phyloP scores from a whole-genome alignment of 2,888 invertebrate genomes.

The Dexiosoma caninum region DNA sequence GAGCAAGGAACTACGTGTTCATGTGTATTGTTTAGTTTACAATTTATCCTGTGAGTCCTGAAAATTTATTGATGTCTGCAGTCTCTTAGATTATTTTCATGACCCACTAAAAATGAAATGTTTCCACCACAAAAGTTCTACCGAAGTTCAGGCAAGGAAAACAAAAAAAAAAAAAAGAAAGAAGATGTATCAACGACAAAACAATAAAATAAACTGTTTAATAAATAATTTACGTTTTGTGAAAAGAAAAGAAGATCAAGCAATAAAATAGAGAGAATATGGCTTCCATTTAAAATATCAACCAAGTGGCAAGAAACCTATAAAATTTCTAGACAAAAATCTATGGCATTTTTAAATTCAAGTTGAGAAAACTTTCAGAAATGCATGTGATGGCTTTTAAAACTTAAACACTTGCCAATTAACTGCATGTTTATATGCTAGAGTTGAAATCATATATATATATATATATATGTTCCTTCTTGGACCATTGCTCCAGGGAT shows the following conservation, averaged over 20 bases:
- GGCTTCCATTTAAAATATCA: too few relatives aligned
- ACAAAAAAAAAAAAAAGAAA: not conserved
- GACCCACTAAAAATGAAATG: conserved; percentile 62
- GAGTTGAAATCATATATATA: too few relatives aligned
- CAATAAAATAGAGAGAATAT: not conserved
- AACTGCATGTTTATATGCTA: too few relatives aligned
- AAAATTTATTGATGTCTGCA: conserved; percentile 64
- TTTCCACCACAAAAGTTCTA: conserved; percentile 17
- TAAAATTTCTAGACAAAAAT: too few relatives aligned
- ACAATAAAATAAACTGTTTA: conserved; percentile 39
- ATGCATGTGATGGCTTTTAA: too few relatives aligned
- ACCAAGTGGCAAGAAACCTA: too few relatives aligned
- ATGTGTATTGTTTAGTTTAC: not conserved
- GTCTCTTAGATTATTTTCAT: conserved; percentile 63
- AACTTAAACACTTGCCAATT: too few relatives aligned
- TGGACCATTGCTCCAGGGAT: too few relatives aligned
- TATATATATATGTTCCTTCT: too few relatives aligned
- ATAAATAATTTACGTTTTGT: conserved; percentile 38
- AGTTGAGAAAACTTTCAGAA: too few relatives aligned
- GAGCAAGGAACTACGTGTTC: not conserved
- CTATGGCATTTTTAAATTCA: too few relatives aligned
- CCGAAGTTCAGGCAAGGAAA: too few relatives aligned
- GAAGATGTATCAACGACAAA: not conserved
- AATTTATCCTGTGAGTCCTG: conserved; percentile 34
- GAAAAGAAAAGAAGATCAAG: not conserved